These are phyloP conservation scores for Athene noctua DNA, from an alignment of 2,113 vertebrate genomes.

Conservation along the genomic window DNA sequence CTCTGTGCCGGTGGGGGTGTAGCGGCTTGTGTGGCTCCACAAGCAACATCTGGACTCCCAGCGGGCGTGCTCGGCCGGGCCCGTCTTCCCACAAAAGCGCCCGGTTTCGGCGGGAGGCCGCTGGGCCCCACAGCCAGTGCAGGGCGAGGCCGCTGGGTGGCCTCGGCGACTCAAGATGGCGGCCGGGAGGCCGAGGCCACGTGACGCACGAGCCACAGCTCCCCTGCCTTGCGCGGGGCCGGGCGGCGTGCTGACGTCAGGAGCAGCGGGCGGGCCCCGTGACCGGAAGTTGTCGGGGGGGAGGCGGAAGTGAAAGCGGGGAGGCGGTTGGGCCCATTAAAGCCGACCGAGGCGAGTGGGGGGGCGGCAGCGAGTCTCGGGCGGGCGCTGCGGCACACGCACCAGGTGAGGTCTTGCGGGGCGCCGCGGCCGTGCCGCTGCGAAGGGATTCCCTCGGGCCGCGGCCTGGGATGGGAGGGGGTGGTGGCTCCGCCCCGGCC, in stretches of 20 bases:
- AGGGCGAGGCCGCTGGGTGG: rapidly evolving
- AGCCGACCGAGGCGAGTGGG: conserved; percentile 34
- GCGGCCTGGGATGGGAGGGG: not conserved
- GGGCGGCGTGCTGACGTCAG: not conserved
- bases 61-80: rapidly evolving
- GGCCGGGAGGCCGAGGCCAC: not conserved
- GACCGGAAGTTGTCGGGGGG: conserved; percentile 55
- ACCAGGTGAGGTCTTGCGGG: not conserved
- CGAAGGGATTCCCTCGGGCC: rapidly evolving
- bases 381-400: not conserved
- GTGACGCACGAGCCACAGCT: not conserved
- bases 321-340: conserved; percentile 62
- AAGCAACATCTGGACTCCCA: rapidly evolving
- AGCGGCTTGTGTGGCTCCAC: rapidly evolving
- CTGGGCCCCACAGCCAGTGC: rapidly evolving
- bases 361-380: not conserved
- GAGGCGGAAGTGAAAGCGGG: conserved; percentile 62
- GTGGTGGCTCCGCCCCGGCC: not conserved
- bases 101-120: not conserved
- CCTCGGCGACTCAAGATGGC: not conserved
- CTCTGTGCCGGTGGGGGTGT: rapidly evolving
- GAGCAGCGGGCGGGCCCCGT: not conserved
- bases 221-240: not conserved
- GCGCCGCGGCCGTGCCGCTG: rapidly evolving
- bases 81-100: rapidly evolving